Evolutionary conservation across 2,797 vertebrate genomes (phyloP), one percentile per base, ranked within the genome.

Genomic region (Cyprinella venusta): DNA sequence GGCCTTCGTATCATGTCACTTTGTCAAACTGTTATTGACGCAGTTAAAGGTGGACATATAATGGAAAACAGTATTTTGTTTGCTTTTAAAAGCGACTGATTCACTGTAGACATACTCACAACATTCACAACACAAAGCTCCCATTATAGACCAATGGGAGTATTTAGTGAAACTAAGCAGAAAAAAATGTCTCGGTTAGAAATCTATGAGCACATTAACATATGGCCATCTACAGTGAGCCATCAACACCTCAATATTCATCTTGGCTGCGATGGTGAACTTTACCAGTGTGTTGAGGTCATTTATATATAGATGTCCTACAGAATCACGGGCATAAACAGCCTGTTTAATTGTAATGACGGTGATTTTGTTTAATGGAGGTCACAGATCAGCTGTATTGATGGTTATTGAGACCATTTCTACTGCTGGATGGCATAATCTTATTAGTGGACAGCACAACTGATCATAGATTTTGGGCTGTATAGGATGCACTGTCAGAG

Each of bases 221-320:
- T 10, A 71, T 50, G 69, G 48, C 45, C 30, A 33, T 52, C 45
- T 52, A 72, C 19, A 8, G 26, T 33, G 70, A 72, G 19, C 45
- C 48, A 52, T 72, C 26, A 33, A 52, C 70, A 33, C 9, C 18
- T 72, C 48, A 7, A 26, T 19, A 33, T 72, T 72, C 45, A 72
- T 33, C 45, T 52, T 33, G 48, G 70, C 9, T 10, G 48, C 13
- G 48, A 33, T 52, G 69, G 2, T 48, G 18, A 72, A 52, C 26
- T 72, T 72, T 21, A 52, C 26, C 70, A 52, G 48, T 21, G 7
- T 52, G 18, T 33, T 9, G 70, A 72, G 26, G 45, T 30, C 8
- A 50, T 18, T 71, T 70, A 70, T 70, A 26, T 19, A 19, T 71
- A 71, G 8, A 71, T 16, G 24, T 71, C 69, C 69, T 71, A 30